A percentile compares a stretch with the other conserved stretches of the same genome.
Evolutionary conservation across 2,888 invertebrate genomes (phyloP).

Genomic region (Icerya purchasi): DNA sequence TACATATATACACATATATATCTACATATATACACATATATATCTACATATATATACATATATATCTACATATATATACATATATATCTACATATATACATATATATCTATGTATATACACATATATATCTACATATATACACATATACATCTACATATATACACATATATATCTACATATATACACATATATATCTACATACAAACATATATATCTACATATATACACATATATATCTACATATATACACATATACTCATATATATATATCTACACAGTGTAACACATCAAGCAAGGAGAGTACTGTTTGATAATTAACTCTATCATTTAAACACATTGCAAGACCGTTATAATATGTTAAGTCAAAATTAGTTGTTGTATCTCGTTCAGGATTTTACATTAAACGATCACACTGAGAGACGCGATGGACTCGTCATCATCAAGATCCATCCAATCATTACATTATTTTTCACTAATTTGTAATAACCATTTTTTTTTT

Average conservation of each 20-base stretch:
- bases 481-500: no score
- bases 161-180: background rate
- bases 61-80: background rate
- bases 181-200: background rate
- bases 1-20: background rate
- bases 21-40: background rate
- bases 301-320: no score
- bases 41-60: background rate
- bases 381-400: no score
- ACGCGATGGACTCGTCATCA: no score
- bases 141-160: background rate
- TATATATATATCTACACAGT: background rate
- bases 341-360: no score
- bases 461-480: no score
- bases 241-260: background rate
- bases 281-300: no score
- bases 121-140: background rate
- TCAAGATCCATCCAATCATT: no score
- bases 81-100: background rate
- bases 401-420: no score
- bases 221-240: background rate
- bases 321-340: no score
- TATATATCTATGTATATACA: background rate
- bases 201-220: background rate
- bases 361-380: no score